Base-by-base conservation (phyloP, 2,797 vertebrate species). In the Pangasius djambal region DNA sequence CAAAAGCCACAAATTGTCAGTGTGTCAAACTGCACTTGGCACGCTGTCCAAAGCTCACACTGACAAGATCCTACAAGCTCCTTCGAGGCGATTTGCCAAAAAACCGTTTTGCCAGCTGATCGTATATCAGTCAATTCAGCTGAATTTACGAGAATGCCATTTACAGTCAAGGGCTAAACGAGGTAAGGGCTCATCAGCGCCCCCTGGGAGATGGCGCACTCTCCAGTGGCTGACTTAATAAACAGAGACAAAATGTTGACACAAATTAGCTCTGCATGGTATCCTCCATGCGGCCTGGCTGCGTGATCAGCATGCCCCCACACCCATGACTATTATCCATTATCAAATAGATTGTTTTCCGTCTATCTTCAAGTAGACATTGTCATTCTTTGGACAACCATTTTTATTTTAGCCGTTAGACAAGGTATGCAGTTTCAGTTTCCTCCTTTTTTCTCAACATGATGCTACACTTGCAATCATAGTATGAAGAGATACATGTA, bases 1-100 rank as follows among this genome's bases (percentile, higher is more conserved):
- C 84, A 57, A 90, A 91, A 90, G 85, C 83, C 87, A 89, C 88
- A 90, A 87, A 90, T 86, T 89, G 88, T 87, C 91, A 88, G 83
- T 61, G 34, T 90, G 87, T 86, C 87, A 85, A 89, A 74, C 89
- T 67, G 81, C 52, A 40, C 83, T 90, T 87, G 89, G 89, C 87
- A 88, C 52, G 31, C 13, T 22, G 37, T 86, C 88, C 87, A 63
- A 72, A 77, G 28, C 34, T 89, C 59, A 44, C 8, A 0, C 25
- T 13, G 77, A 87, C 89, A 89, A 87, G 86, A 87, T 77, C 28
- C 79, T 86, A 87, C 89, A 89, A 34, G 86, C 61, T 87, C 61
- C 34, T 57, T 70, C 28, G 15, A 82, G 85, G 88, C 22, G 13
- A 74, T 20, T 48, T 52, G 89, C 70, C 59, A 78, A 84, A 83